Evolutionary conservation across 2,888 invertebrate species (phyloP), one percentile per base, ranked within the genome.

Genomic region (Sthenelais limicola): DNA sequence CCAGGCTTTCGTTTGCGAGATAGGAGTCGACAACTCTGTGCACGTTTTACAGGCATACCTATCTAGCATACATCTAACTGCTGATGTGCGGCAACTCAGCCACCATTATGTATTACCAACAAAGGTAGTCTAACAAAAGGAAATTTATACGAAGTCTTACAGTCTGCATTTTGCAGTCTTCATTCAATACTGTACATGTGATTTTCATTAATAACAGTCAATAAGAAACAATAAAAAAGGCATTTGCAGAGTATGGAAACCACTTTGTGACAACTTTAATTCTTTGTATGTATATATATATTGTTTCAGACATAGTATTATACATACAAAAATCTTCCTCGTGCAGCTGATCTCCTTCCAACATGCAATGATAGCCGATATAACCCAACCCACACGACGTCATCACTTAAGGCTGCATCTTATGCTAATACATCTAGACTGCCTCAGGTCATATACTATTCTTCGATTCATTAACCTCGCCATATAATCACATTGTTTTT

Each of bases 401-500:
- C 62, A 62, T 62, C 62, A 62, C n/a, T n/a, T n/a, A 62, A 62
- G 35, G 62, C 62, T 32, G 32, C 51, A 7, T 30, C 24, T 38
- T 38, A 7, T 38, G 35, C 5, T 62, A 35, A 62, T 21, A 26
- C 7, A 3, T 7, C 26, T 38, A n/a, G 26, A 33, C 18, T 52
- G 15, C 30, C 30, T 24, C 30, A 52, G 28, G 30, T 28, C 30
- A 15, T 24, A n/a, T 15, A 52, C 24, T n/a, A 52, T 52, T 52
- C 15, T 24, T 52, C 26, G 15, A n/a, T 26, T 38, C 43, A 62
- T 38, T 38, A 43, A 62, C 62, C 43, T 62, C 62, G 43, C 38
- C 62, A 62, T 62, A 62, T 38, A 62, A 62, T 62, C 62, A 62
- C 62, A 62, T n/a, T n/a, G n/a, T n/a, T n/a, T n/a, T n/a, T n/a